Conservation (phyloP, 1,140 invertebrate genomes). For the Calosoma granatense region DNA sequence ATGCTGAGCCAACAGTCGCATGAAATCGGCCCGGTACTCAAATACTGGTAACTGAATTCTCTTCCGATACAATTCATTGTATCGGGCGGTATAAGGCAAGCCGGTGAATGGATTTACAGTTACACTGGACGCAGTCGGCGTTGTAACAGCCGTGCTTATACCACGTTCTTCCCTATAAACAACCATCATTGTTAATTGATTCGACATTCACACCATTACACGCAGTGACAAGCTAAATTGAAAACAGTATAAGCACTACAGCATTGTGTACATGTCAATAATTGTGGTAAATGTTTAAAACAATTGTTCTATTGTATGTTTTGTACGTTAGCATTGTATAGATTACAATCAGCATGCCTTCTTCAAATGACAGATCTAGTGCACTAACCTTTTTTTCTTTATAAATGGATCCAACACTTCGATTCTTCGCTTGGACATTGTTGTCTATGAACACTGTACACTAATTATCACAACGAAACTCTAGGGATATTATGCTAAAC, state of each 20-base stretch:
- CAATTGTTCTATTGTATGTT: neutral
- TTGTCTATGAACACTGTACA: neutral
- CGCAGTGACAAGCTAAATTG: slow-evolving; percentile 13
- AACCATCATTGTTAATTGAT: too few relatives aligned
- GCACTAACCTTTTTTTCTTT: slow-evolving; percentile 59
- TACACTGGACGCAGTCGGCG: slow-evolving; percentile 34
- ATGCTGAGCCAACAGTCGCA: slow-evolving; percentile 79
- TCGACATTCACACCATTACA: neutral
- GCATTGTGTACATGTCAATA: slow-evolving; percentile 23
- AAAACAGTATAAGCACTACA: slow-evolving; percentile 14
- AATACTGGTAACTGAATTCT: slow-evolving; percentile 91
- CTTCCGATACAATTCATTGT: slow-evolving; percentile 78
- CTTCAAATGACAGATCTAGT: slow-evolving; percentile 11
- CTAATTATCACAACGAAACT: neutral
- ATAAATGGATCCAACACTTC: slow-evolving; percentile 73
- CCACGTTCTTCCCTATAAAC: slow-evolving; percentile 27
- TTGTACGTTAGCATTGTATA: too few relatives aligned
- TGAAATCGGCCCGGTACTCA: slow-evolving; percentile 94
- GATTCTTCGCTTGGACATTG: slow-evolving; percentile 73
- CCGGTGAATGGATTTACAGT: slow-evolving; percentile 59
- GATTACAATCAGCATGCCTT: too few relatives aligned
- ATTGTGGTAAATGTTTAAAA: slow-evolving; percentile 14
- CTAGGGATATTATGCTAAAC: slow-evolving; percentile 11
- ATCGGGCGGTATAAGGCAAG: slow-evolving; percentile 68
- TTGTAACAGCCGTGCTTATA: slow-evolving; percentile 21